These are phyloP conservation scores for Acronicta alni DNA, from an alignment of 2,888 invertebrate species.

Conservation along the genomic window DNA sequence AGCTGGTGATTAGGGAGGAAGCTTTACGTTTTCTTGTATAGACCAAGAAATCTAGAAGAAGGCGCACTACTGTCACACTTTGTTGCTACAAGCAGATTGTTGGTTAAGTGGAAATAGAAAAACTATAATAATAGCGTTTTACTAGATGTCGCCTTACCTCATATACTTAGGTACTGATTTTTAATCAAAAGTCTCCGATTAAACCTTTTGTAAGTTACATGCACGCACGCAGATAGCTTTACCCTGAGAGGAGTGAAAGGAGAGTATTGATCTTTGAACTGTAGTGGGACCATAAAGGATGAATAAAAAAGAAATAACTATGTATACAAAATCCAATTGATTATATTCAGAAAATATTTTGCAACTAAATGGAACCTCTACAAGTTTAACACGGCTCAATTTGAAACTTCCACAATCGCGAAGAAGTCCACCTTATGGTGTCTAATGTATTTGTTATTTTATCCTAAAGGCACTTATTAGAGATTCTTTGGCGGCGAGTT, in stretches of 20 bases:
- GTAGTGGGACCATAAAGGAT: no score
- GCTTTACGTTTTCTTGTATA: slow-evolving; percentile 53
- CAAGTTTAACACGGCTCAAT: slow-evolving; percentile 19
- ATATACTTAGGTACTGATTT: no score
- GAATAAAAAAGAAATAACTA: no score
- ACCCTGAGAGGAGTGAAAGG: no score
- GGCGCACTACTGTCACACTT: not conserved
- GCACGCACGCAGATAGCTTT: no score
- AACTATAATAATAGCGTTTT: no score
- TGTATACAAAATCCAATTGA: no score
- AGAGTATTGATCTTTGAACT: not conserved
- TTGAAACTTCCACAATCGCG: slow-evolving; percentile 45
- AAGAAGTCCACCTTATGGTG: slow-evolving; percentile 60
- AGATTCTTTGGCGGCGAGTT: slow-evolving; percentile 67
- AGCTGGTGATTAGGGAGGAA: slow-evolving; percentile 75
- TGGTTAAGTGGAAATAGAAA: no score
- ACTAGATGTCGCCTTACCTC: no score
- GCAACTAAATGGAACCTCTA: slow-evolving; percentile 19
- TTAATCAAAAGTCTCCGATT: no score
- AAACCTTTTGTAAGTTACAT: no score
- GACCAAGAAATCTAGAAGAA: slow-evolving; percentile 38
- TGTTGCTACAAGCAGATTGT: not conserved
- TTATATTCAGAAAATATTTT: not conserved
- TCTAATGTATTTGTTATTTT: slow-evolving; percentile 77
- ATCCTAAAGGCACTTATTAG: slow-evolving; percentile 78